These are phyloP conservation scores for Gavialis gangeticus DNA, from an alignment of 2,113 vertebrate genomes.

Conservation along the genomic window DNA sequence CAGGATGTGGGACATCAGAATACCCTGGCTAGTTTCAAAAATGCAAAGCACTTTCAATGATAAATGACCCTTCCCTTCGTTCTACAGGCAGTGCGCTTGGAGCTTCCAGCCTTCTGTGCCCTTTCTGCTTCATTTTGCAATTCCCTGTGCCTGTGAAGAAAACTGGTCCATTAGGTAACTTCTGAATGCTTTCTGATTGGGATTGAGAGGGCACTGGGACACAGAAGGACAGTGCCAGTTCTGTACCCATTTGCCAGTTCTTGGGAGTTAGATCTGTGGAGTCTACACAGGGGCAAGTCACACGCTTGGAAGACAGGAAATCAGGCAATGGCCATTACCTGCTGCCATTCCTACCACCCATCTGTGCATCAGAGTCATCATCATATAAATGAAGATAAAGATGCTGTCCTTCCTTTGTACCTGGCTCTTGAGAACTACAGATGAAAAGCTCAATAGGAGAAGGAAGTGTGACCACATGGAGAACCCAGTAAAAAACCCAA, in stretches of 20 bases:
- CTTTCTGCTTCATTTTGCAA: background rate
- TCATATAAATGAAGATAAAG: background rate
- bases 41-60: background rate
- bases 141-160: background rate
- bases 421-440: fast-evolving
- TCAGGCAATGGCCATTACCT: background rate
- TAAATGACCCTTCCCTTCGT: background rate
- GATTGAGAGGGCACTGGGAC: too few species aligned
- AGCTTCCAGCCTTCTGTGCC: background rate
- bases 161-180: background rate
- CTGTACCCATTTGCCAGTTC: background rate
- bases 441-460: background rate
- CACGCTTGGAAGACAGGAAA: fast-evolving
- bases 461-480: background rate
- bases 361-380: background rate
- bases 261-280: background rate
- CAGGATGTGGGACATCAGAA: background rate
- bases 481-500: background rate
- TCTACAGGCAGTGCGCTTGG: fast-evolving
- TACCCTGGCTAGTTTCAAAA: background rate
- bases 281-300: background rate
- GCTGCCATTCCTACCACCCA: background rate
- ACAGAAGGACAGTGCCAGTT: fast-evolving
- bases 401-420: background rate
- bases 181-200: background rate